Evolutionary conservation across 2,113 vertebrate species (phyloP), one percentile per base, ranked within the genome.

Genomic region (Sorex fumeus): DNA sequence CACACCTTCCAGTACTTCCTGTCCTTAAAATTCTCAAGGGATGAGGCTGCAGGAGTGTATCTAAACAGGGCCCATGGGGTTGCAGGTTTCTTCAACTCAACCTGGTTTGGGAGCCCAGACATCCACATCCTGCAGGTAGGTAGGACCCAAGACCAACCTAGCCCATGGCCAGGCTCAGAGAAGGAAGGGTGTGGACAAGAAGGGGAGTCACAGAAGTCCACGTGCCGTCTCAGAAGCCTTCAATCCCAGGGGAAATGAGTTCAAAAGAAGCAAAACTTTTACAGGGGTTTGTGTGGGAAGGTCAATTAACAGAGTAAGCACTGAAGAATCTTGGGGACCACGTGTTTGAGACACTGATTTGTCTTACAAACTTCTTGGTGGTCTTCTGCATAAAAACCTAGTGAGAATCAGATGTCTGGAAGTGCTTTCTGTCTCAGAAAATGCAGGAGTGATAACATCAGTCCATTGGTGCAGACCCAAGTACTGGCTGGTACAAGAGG

Each of bases 401-500:
- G 32, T 18, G 19, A 34, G 45, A 28, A 36, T 19, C 57, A 13
- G 50, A 60, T 60, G 57, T 3, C 0, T 0, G 4, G 32, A 4
- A 57, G 91, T 28, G 45, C 36, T 50, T 45, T 67, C 66, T 25
- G 12, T 78, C 69, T 57, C 57, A 60, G 36, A 66, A 67, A 3
- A 45, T 7, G 12, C 4, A 32, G 13, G 25, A 21, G 6, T 25
- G 53, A 50, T n/a, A 57, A 32, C 34, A 8, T 34, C 18, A 3
- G 80, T 25, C 43, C 28, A 16, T 0, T 0, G 2, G 32, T n/a
- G 16, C 5, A 27, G 80, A 36, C 64, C 76, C 27, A 45, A 8
- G 15, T 43, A 12, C 87, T 64, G 0, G 1, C 15, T 21, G 0
- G 5, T 28, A 8, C 3, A 6, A 36, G n/a, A 0, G 0, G 27